Evolutionary conservation across 2,888 invertebrate genomes (phyloP), one percentile per base, ranked within the genome.

Genomic region (Nymphalis urticae): DNA sequence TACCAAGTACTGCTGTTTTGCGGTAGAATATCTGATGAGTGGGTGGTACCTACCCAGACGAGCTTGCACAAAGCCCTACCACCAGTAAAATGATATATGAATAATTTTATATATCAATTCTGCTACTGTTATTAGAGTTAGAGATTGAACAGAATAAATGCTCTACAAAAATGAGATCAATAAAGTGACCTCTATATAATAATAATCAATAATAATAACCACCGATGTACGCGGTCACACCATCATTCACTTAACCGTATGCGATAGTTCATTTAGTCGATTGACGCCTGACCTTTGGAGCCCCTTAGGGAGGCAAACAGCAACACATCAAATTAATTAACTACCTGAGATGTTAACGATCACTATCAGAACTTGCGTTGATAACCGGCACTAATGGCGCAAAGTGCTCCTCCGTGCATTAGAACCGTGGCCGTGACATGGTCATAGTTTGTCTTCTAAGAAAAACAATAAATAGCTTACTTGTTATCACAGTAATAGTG

Each of bases 341-440:
- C 62, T 67, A 62, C 58, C 66, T 62, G 62, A 62, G 66, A 67
- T 67, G 62, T 61, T 62, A 62, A 67, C 56, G 66, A 67, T 42
- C 48, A 48, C 61, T 62, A 62, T 62, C 24, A 54, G 54, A 62
- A 62, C 36, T 56, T 51, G 66, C 36, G 62, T 62, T 62, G 56
- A 62, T 56, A 21, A 54, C 56, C 24, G 4, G 50, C n/a, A 50
- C 36, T 67, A 62, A 67, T 67, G 62, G 66, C 54, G 24, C 42
- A 42, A 61, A 62, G 54, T 58, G 58, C 58, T 19, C n/a, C 19
- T 56, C 27, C 16, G 27, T 54, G 54, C 54, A 32, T 56, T 56
- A 56, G 54, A 16, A 8, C 21, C 10, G 9, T 21, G 54, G 32
- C 58, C 58, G 17, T 58, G 36, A 58, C 36, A 58, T 19, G 32